phyloP scores from a whole-genome alignment of 2,797 vertebrate genomes.

The Melanotaenia pygmaea region DNA sequence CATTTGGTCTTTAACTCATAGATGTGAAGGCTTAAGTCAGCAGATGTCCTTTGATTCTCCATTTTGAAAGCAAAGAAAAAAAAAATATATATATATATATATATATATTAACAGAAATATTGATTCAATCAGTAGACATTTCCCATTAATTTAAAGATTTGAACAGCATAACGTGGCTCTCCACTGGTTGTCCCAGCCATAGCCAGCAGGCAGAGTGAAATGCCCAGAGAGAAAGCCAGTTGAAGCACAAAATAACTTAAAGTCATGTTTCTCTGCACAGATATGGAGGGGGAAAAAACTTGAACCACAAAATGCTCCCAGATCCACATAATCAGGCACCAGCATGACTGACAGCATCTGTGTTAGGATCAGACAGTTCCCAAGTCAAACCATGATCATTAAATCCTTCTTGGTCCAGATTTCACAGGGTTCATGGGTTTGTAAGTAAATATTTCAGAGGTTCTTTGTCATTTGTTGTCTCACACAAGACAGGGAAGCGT shows the following conservation, averaged over 20 bases:
- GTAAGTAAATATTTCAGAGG: not conserved
- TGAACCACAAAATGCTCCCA: conserved; percentile 38
- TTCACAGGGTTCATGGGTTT: conserved; percentile 22
- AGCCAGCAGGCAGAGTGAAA: conserved; percentile 24
- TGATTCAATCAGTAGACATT: conserved; percentile 28
- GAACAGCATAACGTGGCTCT: not conserved
- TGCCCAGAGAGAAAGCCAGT: conserved; percentile 17
- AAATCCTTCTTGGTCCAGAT: conserved; percentile 14
- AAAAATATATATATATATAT: not conserved
- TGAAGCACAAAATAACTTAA: conserved; percentile 12
- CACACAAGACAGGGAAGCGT: conserved; percentile 30
- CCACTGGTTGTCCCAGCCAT: conserved; percentile 16
- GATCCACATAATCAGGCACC: conserved; percentile 34
- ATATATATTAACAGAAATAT: conserved; percentile 17
- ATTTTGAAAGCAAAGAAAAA: conserved; percentile 29
- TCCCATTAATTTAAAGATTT: conserved; percentile 2
- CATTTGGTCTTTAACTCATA: conserved; percentile 26
- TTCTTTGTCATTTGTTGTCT: conserved; percentile 7
- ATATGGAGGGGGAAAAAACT: conserved; percentile 17
- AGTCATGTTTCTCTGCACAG: conserved; percentile 39
- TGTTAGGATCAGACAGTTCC: conserved; percentile 22
- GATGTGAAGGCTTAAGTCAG: conserved; percentile 17
- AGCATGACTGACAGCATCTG: conserved; percentile 55
- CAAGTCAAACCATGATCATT: conserved; percentile 22
- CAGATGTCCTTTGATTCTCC: conserved; percentile 39